Evolutionary conservation across 2,113 vertebrate species (phyloP).

Genomic region (Tupaia tana): DNA sequence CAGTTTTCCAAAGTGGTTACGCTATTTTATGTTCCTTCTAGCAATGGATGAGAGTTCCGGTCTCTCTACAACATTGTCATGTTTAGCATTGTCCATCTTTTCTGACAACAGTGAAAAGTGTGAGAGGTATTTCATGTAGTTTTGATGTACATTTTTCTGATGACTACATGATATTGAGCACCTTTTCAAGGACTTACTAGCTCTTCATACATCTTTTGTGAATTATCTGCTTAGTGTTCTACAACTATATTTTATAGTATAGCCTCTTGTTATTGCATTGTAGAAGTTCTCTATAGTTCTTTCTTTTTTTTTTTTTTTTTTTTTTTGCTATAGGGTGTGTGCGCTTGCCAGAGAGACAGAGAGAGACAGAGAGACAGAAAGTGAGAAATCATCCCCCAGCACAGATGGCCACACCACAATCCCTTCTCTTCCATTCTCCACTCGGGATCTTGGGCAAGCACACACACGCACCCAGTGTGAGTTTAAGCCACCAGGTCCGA

Average conservation of each 20-base stretch:
- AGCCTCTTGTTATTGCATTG: neutral
- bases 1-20: neutral
- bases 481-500: too few relatives aligned
- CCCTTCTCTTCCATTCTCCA: too few relatives aligned
- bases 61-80: neutral
- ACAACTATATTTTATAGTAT: neutral
- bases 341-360: too few relatives aligned
- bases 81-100: neutral
- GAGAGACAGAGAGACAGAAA: too few relatives aligned
- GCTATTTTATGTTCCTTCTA: neutral
- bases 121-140: neutral
- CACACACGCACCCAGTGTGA: too few relatives aligned
- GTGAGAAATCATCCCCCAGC: too few relatives aligned
- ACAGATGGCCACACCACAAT: too few relatives aligned
- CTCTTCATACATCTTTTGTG: neutral
- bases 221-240: neutral
- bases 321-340: too few relatives aligned
- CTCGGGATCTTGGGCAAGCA: too few relatives aligned
- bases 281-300: slow-evolving; percentile 32
- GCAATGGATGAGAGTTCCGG: neutral
- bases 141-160: slow-evolving; percentile 3
- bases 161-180: neutral
- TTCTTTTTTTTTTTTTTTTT: too few relatives aligned
- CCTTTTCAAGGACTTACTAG: neutral
- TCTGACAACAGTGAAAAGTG: neutral